phyloP scores from a whole-genome alignment of 2,113 vertebrate species.

The Fukomys damarensis region DNA sequence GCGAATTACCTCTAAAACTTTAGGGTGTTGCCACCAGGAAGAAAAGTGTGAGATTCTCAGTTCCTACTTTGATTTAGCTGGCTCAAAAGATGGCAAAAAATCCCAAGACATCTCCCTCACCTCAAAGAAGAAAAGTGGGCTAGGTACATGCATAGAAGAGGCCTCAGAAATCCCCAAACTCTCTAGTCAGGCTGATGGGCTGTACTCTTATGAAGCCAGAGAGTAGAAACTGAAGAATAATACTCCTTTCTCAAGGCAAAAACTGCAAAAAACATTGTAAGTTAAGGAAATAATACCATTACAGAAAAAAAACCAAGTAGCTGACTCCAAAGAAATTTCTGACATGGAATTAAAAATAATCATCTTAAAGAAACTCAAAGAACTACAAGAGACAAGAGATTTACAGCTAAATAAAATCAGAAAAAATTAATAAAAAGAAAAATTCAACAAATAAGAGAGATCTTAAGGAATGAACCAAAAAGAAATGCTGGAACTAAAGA shows the following conservation, averaged over 20 bases:
- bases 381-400: neutral
- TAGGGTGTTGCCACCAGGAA: neutral
- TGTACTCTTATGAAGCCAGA: neutral
- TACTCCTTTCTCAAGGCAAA: neutral
- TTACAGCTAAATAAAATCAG: neutral
- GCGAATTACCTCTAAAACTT: neutral
- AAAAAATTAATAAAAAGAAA: neutral
- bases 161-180: neutral
- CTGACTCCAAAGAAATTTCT: neutral
- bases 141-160: neutral
- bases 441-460: neutral
- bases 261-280: neutral
- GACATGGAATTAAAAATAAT: neutral
- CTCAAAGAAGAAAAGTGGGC: neutral
- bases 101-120: neutral
- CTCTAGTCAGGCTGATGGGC: neutral
- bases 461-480: neutral
- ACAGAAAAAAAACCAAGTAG: neutral
- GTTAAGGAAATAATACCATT: neutral
- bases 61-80: neutral
- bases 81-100: neutral
- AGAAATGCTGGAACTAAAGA: neutral
- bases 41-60: neutral
- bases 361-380: neutral
- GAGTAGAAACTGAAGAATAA: neutral